These are phyloP conservation scores for Heteromormyrus szaboi DNA, from an alignment of 2,797 vertebrate species.

Conservation along the genomic window DNA sequence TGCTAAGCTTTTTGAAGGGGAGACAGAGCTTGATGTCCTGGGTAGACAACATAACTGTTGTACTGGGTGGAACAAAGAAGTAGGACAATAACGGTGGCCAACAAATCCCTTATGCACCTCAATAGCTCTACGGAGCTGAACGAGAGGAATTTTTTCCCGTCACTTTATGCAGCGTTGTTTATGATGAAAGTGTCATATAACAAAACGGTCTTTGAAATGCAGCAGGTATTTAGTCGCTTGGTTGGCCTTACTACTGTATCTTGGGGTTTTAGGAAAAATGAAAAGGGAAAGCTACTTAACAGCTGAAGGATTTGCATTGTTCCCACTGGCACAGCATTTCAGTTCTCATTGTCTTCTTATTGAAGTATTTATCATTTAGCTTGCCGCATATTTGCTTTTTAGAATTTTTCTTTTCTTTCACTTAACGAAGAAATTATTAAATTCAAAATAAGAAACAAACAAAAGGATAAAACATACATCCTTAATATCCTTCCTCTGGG, in stretches of 20 bases:
- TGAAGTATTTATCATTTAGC: neutral
- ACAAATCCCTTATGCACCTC: neutral
- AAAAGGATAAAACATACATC: neutral
- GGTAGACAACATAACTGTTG: neutral
- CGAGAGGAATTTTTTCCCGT: neutral
- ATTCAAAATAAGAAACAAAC: neutral
- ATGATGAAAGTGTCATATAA: neutral
- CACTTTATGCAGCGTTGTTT: neutral
- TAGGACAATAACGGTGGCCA: neutral
- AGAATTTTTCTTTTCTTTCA: neutral
- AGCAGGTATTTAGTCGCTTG: neutral
- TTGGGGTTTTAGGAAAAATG: neutral
- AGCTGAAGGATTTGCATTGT: neutral
- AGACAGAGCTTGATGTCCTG: neutral
- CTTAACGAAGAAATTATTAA: neutral
- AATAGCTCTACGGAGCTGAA: neutral
- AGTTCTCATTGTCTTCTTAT: neutral
- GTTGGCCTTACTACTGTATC: neutral
- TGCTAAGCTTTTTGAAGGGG: neutral
- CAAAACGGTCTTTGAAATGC: neutral
- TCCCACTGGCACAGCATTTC: neutral
- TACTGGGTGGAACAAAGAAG: neutral
- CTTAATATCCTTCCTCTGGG: neutral
- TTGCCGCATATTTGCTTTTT: neutral
- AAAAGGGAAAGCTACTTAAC: neutral